These are phyloP conservation scores for Ommatoiulus sabulosus DNA, from an alignment of 2,888 invertebrate genomes.

Conservation along the genomic window DNA sequence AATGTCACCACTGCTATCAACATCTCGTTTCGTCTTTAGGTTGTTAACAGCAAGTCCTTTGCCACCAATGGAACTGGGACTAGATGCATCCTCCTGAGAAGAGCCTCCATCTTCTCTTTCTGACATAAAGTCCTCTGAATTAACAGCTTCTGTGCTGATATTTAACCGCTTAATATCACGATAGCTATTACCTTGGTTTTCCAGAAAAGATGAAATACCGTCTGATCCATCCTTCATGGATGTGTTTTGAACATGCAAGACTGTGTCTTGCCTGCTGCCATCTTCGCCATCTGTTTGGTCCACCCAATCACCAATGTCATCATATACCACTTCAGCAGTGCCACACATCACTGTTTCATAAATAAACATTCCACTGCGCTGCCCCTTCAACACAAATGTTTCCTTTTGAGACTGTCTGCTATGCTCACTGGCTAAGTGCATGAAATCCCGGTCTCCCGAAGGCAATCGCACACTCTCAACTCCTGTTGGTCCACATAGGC, in stretches of 20 bases:
- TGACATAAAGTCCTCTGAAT: slow-evolving; percentile 59
- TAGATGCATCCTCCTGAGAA: slow-evolving; percentile 55
- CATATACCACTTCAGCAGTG: slow-evolving; percentile 82
- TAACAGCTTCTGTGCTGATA: slow-evolving; percentile 58
- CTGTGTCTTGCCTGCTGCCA: slow-evolving; percentile 4
- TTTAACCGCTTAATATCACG: slow-evolving; percentile 52
- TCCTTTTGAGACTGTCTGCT: slow-evolving; percentile 54
- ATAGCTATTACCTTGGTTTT: slow-evolving; percentile 41
- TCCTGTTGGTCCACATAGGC: slow-evolving; percentile 51
- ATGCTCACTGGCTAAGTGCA: slow-evolving; percentile 15
- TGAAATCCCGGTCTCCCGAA: slow-evolving; percentile 29
- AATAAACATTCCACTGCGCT: slow-evolving; percentile 66
- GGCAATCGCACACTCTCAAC: neutral
- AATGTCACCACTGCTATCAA: slow-evolving; percentile 20
- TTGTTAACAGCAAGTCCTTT: slow-evolving; percentile 20
- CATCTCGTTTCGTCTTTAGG: slow-evolving; percentile 47
- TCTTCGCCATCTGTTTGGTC: slow-evolving; percentile 54
- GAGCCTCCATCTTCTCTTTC: slow-evolving; percentile 57
- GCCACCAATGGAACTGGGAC: slow-evolving; percentile 37
- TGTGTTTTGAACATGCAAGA: neutral
- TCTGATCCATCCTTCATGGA: slow-evolving; percentile 17
- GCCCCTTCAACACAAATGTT: slow-evolving; percentile 57
- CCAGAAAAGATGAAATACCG: neutral
- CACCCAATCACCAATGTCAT: slow-evolving; percentile 79
- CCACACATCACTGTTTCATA: slow-evolving; percentile 76